A percentile compares a stretch with the other conserved stretches of the same genome.
Conservation (phyloP, 2,113 vertebrate species). For the Rhombomys opimus region DNA sequence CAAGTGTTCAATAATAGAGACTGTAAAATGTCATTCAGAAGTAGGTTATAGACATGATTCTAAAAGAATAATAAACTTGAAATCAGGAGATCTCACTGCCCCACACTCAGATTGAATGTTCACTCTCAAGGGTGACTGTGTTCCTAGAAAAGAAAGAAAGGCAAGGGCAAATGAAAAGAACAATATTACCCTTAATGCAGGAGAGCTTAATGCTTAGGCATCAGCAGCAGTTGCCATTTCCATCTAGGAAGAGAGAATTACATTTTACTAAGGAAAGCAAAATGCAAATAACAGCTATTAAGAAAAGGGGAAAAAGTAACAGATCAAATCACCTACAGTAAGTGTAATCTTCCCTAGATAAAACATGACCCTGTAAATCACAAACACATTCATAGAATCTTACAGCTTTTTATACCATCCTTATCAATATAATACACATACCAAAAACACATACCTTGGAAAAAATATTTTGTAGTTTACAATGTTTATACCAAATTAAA, state of each 20-base stretch:
- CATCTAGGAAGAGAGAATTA: conserved; percentile 61
- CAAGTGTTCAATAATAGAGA: conserved; percentile 51
- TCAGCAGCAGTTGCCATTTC: conserved; percentile 73
- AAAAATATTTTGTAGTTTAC: not conserved
- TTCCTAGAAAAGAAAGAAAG: conserved; percentile 63
- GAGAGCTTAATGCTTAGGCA: conserved; percentile 76
- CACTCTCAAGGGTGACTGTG: rapidly evolving
- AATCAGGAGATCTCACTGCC: conserved; percentile 36
- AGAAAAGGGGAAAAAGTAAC: conserved; percentile 20
- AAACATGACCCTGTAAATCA: not conserved
- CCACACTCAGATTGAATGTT: conserved; percentile 38
- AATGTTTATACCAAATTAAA: conserved; percentile 53
- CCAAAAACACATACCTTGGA: not conserved
- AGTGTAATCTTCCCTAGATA: conserved; percentile 13
- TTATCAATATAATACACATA: not conserved
- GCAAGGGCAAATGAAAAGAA: conserved; percentile 64
- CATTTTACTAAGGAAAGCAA: conserved; percentile 76
- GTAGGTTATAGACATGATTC: conserved; percentile 44
- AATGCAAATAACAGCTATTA: conserved; percentile 67
- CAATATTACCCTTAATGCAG: conserved; percentile 71
- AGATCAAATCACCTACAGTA: conserved; percentile 58
- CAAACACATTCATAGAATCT: conserved; percentile 1
- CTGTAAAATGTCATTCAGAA: conserved; percentile 28
- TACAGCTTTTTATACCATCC: not conserved
- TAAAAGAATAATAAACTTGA: conserved; percentile 69